Conservation (phyloP, 2,888 invertebrate genomes). For the Caenorhabditis uteleia region DNA sequence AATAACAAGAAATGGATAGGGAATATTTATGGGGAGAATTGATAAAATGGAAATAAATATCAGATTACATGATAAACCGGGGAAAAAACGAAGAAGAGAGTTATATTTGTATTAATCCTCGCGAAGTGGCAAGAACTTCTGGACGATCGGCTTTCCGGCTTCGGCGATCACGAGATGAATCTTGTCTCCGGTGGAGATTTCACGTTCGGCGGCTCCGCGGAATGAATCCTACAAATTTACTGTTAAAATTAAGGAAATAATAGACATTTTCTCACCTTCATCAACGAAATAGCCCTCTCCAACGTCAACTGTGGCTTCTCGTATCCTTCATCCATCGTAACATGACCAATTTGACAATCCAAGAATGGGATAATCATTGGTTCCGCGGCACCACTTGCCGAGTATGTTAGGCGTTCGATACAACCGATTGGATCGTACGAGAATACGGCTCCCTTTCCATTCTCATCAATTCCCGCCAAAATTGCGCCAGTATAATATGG, state of each 20-base stretch:
- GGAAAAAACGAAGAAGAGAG: background rate
- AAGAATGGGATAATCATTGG: conserved; percentile 87
- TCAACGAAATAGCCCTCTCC: conserved; percentile 83
- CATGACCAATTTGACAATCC: conserved; percentile 80
- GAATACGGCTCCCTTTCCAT: conserved; percentile 90
- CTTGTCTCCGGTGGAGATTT: conserved; percentile 84
- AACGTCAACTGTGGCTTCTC: conserved; percentile 76
- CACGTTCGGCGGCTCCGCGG: conserved; percentile 94
- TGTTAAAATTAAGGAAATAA: background rate
- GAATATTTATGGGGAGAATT: background rate
- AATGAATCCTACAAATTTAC: conserved; percentile 82
- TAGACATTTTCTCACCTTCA: conserved; percentile 72
- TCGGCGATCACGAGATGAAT: conserved; percentile 62
- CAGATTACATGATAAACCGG: background rate
- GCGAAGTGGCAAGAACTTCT: conserved; percentile 56
- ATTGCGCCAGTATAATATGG: conserved; percentile 96
- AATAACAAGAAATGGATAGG: no score
- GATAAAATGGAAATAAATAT: background rate
- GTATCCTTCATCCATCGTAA: conserved; percentile 79
- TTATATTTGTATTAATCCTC: conserved; percentile 54
- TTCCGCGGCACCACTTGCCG: conserved; percentile 86
- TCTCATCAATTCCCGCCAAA: conserved; percentile 89
- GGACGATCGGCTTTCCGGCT: conserved; percentile 59
- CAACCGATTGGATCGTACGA: conserved; percentile 98
- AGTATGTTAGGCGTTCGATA: conserved; percentile 83